These are phyloP conservation scores for Pachymerium ferrugineum DNA, from an alignment of 2,888 invertebrate species.

Conservation along the genomic window DNA sequence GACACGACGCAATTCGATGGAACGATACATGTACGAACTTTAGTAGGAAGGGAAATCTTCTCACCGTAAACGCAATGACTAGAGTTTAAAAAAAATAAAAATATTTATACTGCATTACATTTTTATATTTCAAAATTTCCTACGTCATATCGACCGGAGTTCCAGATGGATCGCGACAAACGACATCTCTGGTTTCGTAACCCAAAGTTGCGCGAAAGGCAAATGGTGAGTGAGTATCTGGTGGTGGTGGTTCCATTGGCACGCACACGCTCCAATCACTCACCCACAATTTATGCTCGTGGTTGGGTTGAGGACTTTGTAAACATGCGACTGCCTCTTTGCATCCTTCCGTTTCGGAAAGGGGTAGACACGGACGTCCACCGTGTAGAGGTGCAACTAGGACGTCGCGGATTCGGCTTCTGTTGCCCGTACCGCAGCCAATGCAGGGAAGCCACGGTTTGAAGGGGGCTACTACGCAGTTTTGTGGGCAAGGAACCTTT, in stretches of 20 bases:
- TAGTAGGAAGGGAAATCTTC: conserved; percentile 41
- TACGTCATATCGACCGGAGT: conserved; percentile 41
- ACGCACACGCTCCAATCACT: conserved; percentile 35
- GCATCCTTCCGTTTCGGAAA: conserved; percentile 56
- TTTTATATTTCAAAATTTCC: too few relatives aligned
- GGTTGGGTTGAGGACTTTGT: conserved; percentile 39
- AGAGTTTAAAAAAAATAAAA: background rate
- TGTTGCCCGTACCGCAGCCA: conserved; percentile 49
- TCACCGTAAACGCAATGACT: conserved; percentile 38
- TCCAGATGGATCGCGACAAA: conserved; percentile 41
- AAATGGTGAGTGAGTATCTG: conserved; percentile 37
- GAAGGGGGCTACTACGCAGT: conserved; percentile 44
- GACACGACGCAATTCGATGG: conserved; percentile 55
- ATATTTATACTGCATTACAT: too few relatives aligned
- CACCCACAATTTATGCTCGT: conserved; percentile 35
- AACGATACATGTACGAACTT: conserved; percentile 52
- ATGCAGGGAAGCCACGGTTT: conserved; percentile 41
- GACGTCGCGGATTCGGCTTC: conserved; percentile 53
- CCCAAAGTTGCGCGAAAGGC: conserved; percentile 39
- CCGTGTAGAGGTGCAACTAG: conserved; percentile 55
- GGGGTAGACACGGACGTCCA: conserved; percentile 51
- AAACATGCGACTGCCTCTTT: conserved; percentile 44
- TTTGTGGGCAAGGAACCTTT: conserved; percentile 41
- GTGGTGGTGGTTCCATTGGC: conserved; percentile 32
- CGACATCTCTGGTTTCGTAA: conserved; percentile 41